Evolutionary conservation across 2,113 vertebrate species (phyloP), one percentile per base, ranked within the genome.

Genomic region (Pipra filicauda): DNA sequence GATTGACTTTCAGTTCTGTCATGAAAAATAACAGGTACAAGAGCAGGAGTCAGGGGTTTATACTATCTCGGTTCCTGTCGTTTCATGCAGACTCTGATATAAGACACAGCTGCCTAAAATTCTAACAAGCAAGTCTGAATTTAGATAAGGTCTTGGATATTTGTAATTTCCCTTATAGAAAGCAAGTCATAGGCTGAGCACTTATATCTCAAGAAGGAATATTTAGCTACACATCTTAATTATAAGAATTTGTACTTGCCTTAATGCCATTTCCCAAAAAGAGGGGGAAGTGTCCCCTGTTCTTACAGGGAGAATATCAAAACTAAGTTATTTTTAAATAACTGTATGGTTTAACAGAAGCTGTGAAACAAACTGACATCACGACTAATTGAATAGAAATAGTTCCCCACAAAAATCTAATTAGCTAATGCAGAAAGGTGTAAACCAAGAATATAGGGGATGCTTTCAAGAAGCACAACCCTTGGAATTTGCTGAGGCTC

Each of bases 361-460:
- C 67, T 89, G 77, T 88, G 78, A 93, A 76, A 73, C 28, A 72
- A 95, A 85, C 17, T 58, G 75, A 80, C 28, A 33, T 69, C 33
- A 77, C n/a, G 76, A 91, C 59, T 77, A 90, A 94, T 51, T 76
- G 67, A 85, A 73, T 3, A 4, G 85, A 93, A 97, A 88, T 7
- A 76, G 51, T 51, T 91, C 39, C 43, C 61, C 59, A 90, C 37
- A 74, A 73, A 93, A 73, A 66, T 21, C 17, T 5, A 83, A 73
- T 55, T 66, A 67, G 51, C 69, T 94, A 80, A 85, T 86, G 55
- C 55, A 93, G 48, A 94, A 93, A 87, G 46, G 66, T 37, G 28
- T 58, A 91, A 94, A 75, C 19, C 57, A 95, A 82, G 69, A 91
- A 54, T 37, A 49, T 69, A 89, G 57, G n/a, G n/a, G 41, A 96